These are phyloP conservation scores for Diarsia brunnea DNA, from an alignment of 2,888 invertebrate genomes.

Conservation along the genomic window DNA sequence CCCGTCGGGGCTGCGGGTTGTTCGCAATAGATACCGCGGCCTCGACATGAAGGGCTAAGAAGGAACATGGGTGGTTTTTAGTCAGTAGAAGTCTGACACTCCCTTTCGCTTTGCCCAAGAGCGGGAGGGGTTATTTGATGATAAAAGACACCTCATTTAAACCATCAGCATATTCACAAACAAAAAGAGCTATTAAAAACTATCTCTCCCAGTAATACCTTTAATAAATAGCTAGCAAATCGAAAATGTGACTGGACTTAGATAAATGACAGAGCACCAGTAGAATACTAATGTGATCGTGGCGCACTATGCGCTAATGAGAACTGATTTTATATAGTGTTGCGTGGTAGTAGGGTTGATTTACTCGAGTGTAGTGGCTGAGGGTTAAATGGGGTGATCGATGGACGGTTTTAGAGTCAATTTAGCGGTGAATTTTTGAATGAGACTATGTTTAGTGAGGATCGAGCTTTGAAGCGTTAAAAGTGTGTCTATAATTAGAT, in stretches of 20 bases:
- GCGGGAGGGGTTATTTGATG: too few species aligned
- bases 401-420: background rate
- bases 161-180: background rate
- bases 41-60: too few species aligned
- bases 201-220: constrained; percentile 14
- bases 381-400: constrained; percentile 23
- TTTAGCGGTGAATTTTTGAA: background rate
- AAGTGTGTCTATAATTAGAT: too few species aligned
- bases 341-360: constrained; percentile 42
- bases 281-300: constrained; percentile 58
- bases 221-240: constrained; percentile 54
- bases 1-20: too few species aligned
- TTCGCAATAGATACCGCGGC: too few species aligned
- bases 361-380: constrained; percentile 23
- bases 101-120: too few species aligned
- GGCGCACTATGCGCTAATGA: constrained; percentile 58
- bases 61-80: too few species aligned
- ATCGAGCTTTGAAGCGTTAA: background rate
- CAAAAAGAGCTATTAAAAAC: constrained; percentile 31
- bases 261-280: constrained; percentile 56
- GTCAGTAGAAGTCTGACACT: too few species aligned
- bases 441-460: background rate
- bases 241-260: constrained; percentile 60
- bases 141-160: background rate
- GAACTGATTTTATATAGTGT: constrained; percentile 57